These are phyloP conservation scores for Bombus fervidus DNA, from an alignment of 1,140 invertebrate species.

Conservation along the genomic window DNA sequence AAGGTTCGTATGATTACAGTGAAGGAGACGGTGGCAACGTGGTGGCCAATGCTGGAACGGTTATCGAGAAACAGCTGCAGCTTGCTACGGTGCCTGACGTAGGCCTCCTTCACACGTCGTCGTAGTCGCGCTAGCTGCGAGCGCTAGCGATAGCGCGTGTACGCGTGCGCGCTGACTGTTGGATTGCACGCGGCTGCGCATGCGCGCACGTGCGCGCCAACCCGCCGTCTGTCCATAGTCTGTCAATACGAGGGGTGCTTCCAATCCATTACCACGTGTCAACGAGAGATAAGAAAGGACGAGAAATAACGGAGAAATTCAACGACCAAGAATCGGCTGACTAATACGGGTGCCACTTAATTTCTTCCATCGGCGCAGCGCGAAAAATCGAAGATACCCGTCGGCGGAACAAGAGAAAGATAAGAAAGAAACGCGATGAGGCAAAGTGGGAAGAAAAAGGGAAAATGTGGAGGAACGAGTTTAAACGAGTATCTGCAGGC, in stretches of 20 bases:
- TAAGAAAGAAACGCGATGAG: not conserved
- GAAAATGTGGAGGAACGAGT: not conserved
- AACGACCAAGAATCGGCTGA: conserved; percentile 40
- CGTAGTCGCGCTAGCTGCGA: conserved; percentile 55
- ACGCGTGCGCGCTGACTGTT: conserved; percentile 45
- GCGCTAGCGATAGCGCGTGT: conserved; percentile 46
- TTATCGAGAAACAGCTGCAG: conserved; percentile 72
- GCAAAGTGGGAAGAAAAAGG: not conserved
- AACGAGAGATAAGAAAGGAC: conserved; percentile 3
- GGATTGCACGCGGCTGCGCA: conserved; percentile 3
- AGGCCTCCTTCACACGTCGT: conserved; percentile 70
- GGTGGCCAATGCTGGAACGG: conserved; percentile 76
- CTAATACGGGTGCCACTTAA: conserved; percentile 13
- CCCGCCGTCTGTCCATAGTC: conserved; percentile 61
- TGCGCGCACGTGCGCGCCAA: conserved; percentile 44
- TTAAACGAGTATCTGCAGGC: not conserved
- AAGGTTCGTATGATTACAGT: conserved; percentile 67
- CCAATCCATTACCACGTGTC: conserved; percentile 43
- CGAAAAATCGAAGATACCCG: too few species aligned
- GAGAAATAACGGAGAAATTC: not conserved
- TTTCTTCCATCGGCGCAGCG: conserved; percentile 30
- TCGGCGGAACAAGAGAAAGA: too few species aligned
- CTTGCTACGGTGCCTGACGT: conserved; percentile 77
- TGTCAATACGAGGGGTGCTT: conserved; percentile 66
- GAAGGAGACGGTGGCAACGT: conserved; percentile 81